phyloP scores from a whole-genome alignment of 2,797 vertebrate genomes.

The Pipistrellus pygmaeus region DNA sequence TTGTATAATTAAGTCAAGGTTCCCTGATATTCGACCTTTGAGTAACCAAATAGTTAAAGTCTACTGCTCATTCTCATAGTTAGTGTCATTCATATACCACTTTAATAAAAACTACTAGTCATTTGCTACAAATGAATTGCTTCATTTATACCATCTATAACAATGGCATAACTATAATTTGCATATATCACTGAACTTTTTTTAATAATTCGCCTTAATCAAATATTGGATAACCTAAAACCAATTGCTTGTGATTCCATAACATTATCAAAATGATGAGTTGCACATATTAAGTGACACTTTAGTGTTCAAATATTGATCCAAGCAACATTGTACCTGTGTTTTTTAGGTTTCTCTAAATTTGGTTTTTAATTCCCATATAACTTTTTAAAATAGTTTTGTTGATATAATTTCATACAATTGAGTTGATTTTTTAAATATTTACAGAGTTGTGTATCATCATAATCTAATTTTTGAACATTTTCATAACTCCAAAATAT shows the following conservation, averaged over 20 bases:
- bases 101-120: slow-evolving; percentile 7
- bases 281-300: not conserved
- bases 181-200: not conserved
- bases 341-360: slow-evolving; percentile 13
- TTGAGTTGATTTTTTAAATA: not conserved
- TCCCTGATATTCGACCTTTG: not conserved
- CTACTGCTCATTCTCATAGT: not conserved
- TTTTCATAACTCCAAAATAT: not conserved
- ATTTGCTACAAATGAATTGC: slow-evolving; percentile 15
- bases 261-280: slow-evolving; percentile 47
- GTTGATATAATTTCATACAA: not conserved
- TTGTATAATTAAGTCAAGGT: slow-evolving; percentile 12
- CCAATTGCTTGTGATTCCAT: slow-evolving; percentile 15
- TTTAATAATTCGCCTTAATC: slow-evolving; percentile 37
- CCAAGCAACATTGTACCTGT: not conserved
- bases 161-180: slow-evolving; percentile 23
- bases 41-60: not conserved
- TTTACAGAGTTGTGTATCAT: not conserved
- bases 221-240: slow-evolving; percentile 36
- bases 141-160: slow-evolving; percentile 18
- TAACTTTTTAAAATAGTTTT: not conserved
- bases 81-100: not conserved
- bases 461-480: not conserved
- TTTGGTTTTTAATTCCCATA: not conserved
- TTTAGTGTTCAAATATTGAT: slow-evolving; percentile 41